Percentiles rank a stretch among this genome's conserved stretches.
These are phyloP conservation scores for Papilio polyxenes DNA, from an alignment of 1,140 invertebrate species.

Conservation along the genomic window DNA sequence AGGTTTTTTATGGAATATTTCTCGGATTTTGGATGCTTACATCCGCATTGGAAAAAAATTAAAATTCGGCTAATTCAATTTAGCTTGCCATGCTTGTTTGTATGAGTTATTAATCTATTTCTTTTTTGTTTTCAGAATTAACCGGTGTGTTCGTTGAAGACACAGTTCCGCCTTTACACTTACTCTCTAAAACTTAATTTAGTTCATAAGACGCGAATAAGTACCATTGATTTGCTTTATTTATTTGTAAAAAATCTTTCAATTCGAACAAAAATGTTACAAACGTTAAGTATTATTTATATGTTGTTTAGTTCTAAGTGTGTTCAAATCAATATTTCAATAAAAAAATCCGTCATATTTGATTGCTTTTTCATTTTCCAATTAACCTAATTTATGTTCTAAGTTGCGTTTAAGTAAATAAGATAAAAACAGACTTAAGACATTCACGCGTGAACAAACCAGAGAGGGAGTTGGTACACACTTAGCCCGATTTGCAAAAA, in stretches of 20 bases:
- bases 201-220: constrained; percentile 15
- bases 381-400: background rate
- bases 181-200: constrained; percentile 28
- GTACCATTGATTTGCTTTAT: constrained; percentile 10
- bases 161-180: constrained; percentile 29
- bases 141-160: background rate
- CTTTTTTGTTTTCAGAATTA: constrained; percentile 30
- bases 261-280: background rate
- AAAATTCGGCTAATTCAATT: no score
- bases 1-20: no score
- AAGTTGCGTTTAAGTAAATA: background rate
- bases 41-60: no score
- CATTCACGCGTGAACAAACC: no score
- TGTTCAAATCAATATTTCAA: constrained; percentile 2
- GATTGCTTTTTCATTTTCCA: background rate
- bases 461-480: no score
- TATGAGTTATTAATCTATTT: background rate
- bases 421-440: background rate
- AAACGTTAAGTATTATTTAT: constrained; percentile 35
- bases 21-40: no score
- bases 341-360: background rate
- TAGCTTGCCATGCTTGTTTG: background rate
- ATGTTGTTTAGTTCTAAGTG: constrained; percentile 23
- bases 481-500: no score
- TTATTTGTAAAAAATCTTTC: constrained; percentile 17